Evolutionary conservation across 2,113 vertebrate genomes (phyloP).

Genomic region (Excalfactoria chinensis): DNA sequence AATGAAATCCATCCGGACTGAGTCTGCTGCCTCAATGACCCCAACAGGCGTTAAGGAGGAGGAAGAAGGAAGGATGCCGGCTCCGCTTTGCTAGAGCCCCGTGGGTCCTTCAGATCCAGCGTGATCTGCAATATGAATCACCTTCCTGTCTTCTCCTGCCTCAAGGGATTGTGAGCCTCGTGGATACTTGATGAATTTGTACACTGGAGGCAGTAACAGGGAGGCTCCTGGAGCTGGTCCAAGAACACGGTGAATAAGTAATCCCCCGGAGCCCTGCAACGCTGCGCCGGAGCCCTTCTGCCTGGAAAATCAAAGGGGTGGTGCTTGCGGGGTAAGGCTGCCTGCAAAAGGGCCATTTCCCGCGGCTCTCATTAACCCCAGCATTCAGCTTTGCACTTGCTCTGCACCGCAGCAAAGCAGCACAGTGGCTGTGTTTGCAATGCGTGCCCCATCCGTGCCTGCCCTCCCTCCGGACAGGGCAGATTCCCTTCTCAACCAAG

Average conservation of each 20-base stretch:
- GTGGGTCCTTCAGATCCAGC: neutral
- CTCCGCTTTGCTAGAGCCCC: neutral
- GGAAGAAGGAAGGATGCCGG: neutral
- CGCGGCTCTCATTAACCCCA: neutral
- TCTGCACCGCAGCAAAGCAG: accelerated
- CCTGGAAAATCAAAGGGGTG: neutral
- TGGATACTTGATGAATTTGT: neutral
- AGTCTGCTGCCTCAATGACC: constrained; percentile 5
- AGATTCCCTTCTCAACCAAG: neutral
- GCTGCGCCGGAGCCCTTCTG: neutral
- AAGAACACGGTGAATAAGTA: constrained; percentile 56
- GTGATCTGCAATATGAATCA: neutral
- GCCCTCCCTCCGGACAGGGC: neutral
- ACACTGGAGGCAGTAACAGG: neutral
- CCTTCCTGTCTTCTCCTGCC: neutral
- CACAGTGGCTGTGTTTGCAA: neutral
- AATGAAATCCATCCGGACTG: constrained; percentile 86
- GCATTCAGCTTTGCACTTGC: neutral
- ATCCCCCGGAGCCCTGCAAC: neutral
- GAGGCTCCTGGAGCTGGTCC: constrained; percentile 1
- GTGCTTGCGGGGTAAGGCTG: neutral
- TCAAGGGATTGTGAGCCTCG: constrained; percentile 9
- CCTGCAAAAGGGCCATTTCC: neutral
- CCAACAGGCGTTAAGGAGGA: neutral
- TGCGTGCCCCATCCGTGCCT: neutral